Base-by-base conservation (phyloP, 2,888 invertebrate species). In the Cantharis nigra region DNA sequence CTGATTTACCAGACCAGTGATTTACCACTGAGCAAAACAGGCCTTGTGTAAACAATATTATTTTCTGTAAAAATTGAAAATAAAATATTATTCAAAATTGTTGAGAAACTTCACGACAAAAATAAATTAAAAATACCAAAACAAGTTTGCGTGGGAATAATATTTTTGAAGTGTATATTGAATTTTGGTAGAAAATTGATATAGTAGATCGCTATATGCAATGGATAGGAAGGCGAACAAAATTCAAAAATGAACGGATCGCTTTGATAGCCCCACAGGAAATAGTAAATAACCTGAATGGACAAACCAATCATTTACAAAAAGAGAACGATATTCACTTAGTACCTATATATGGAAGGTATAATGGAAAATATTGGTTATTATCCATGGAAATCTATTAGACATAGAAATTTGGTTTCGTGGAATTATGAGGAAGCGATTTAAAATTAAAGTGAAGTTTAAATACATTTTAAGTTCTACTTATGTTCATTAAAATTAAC, bases 1-100 rank as follows among this genome's bases (percentile, higher is more conserved):
- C 93, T 93, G 93, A 93, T 93, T 93, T 93, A 93, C 93, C 92
- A 93, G 93, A 93, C 93, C 93, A 93, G 93, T 93, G 93, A 93
- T 93, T 93, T 93, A 92, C 93, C 93, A 93, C 93, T 93, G 93
- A 93, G 93, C 93, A 93, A 93, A 93, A 92, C 93, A 93, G 93
- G 93, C 93, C n/a, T 7, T 2, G n/a, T 2, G 2, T 7, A 49
- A n/a, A 2, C n/a, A 49, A 49, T 7, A n/a, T 16, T n/a, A n/a
- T n/a, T 49, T n/a, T 4, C 7, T 5, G 7, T 49, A 49, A 49
- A n/a, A n/a, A 49, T n/a, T n/a, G n/a, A n/a, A n/a, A 49, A 49
- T n/a, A 49, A 49, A n/a, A 26, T 26, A 26, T 26, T 26, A 26
- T 26, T 9, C 26, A 26, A 7, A 26, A 26, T 9, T 26, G 26